Base-by-base conservation (phyloP, 2,113 vertebrate genomes). In the Ptilonorhynchus violaceus region DNA sequence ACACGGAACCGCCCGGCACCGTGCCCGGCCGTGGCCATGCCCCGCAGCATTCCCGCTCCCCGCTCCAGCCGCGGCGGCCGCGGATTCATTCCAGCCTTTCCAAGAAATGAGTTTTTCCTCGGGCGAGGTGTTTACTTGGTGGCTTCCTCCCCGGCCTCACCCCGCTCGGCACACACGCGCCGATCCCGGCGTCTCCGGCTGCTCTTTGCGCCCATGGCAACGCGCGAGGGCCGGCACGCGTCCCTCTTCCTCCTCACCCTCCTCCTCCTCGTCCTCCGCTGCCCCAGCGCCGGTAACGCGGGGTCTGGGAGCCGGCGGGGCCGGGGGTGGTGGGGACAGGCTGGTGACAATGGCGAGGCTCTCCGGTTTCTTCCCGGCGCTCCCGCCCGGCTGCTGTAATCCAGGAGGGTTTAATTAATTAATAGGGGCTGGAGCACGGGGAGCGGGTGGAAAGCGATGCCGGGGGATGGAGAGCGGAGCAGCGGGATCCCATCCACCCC, bases 191-290 rank as follows among this genome's bases (percentile, higher is more conserved):
- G 10, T 22, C 91, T 37, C 56, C 47, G 6, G 30, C 21, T 56
- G 77, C 72, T 62, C 35, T 30, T 3, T 14, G 96, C 84, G 0
- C 93, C 95, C 93, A 74, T 97, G 94, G 95, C 94, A 96, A 94
- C 95, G 1, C 10, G 44, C 9, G 33, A 76, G 83, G 37, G 16
- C 37, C n/a, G 0, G 21, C 5, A 13, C 1, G 18, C 12, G 20
- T 39, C 77, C 60, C 47, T 58, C 66, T 42, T 88, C n/a, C 46
- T 87, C 88, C 23, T 90, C 77, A 9, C 66, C 79, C 37, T 63
- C 56, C 68, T 94, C 37, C 46, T 81, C 70, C 69, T 95, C 63
- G 10, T 44, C 41, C 72, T 77, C 53, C 7, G 20, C 68, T 13
- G 3, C 27, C 22, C 41, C n/a, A 2, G 20, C 0, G 3, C 87